Evolutionary conservation across 2,113 vertebrate genomes (phyloP).

Genomic region (Pogonocichla stellata): DNA sequence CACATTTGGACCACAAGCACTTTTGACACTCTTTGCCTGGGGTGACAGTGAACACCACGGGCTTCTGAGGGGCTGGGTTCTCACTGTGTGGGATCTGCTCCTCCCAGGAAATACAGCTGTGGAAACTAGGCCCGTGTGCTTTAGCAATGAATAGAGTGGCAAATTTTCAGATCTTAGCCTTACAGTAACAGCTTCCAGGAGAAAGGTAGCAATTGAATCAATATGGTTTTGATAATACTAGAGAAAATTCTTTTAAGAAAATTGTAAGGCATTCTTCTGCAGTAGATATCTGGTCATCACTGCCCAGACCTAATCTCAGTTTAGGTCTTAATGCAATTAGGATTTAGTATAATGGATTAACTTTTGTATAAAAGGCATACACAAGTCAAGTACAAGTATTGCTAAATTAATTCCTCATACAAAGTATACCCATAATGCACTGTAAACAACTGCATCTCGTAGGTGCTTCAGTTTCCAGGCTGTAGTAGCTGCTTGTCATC

Average conservation of each 20-base stretch:
- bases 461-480: conserved; percentile 41
- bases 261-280: conserved; percentile 58
- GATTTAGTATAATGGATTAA: neutral
- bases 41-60: neutral
- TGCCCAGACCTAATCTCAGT: conserved; percentile 4
- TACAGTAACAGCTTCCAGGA: conserved; percentile 14
- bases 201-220: conserved; percentile 40
- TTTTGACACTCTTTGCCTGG: neutral
- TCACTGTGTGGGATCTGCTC: neutral
- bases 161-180: conserved; percentile 13
- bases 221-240: conserved; percentile 4
- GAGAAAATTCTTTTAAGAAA: conserved; percentile 64
- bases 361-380: conserved; percentile 56
- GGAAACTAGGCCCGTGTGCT: neutral
- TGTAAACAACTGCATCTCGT: conserved; percentile 22
- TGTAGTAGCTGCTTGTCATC: conserved; percentile 35
- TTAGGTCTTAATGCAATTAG: conserved; percentile 43
- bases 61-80: neutral
- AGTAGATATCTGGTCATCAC: neutral
- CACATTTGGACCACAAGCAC: neutral
- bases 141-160: neutral
- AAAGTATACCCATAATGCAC: conserved; percentile 52
- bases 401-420: conserved; percentile 64
- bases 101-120: neutral
- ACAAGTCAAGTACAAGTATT: conserved; percentile 61